phyloP scores from a whole-genome alignment of 2,888 invertebrate genomes.

The Linnaemya tessellans region DNA sequence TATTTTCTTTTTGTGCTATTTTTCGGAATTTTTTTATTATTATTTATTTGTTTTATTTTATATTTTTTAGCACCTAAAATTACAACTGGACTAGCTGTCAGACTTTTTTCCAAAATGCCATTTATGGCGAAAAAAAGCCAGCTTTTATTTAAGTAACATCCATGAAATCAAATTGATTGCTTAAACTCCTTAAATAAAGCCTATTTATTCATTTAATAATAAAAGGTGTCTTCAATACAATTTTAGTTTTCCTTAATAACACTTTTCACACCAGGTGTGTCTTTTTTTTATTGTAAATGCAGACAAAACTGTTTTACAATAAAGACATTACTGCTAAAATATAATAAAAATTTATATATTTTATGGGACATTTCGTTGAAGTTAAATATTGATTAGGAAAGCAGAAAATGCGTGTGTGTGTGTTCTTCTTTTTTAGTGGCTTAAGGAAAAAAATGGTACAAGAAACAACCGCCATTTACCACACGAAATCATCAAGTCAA shows the following conservation, averaged over 20 bases:
- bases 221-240: not conserved
- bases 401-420: conserved; percentile 29
- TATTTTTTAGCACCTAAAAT: too few relatives aligned
- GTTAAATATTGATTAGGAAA: conserved; percentile 48
- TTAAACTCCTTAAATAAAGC: not conserved
- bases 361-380: conserved; percentile 53
- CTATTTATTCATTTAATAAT: not conserved
- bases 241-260: not conserved
- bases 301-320: not conserved
- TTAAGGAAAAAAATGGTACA: not conserved
- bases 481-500: conserved; percentile 31
- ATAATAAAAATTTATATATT: conserved; percentile 40
- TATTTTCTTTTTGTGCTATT: too few relatives aligned
- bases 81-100: too few relatives aligned
- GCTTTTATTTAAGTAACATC: too few relatives aligned
- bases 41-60: too few relatives aligned
- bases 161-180: too few relatives aligned
- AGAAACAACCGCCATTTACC: conserved; percentile 31
- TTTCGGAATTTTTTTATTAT: too few relatives aligned
- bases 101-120: too few relatives aligned
- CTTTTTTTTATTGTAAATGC: not conserved
- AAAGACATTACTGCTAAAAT: conserved; percentile 30
- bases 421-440: not conserved
- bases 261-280: not conserved
- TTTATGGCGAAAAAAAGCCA: too few relatives aligned